Evolutionary conservation across 2,888 invertebrate species (phyloP).

Genomic region (Diplazon laetatorius): DNA sequence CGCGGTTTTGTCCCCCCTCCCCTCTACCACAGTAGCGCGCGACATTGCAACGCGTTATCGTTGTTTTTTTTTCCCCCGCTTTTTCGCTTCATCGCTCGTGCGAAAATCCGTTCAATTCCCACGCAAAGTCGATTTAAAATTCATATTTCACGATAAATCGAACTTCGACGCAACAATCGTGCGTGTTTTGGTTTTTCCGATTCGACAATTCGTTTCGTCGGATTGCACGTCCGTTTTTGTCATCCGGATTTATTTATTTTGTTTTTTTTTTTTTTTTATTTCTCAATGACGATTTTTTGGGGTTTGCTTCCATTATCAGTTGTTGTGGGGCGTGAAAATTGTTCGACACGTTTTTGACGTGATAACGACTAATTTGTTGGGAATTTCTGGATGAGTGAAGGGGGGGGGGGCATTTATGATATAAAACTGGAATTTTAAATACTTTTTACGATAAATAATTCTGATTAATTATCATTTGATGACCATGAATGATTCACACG

Average conservation of each 20-base stretch:
- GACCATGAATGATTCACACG: too few relatives aligned
- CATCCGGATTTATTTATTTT: not conserved
- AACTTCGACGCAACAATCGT: not conserved
- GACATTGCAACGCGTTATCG: not conserved
- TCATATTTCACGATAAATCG: conserved; percentile 58
- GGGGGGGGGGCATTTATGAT: too few relatives aligned
- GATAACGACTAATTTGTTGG: too few relatives aligned
- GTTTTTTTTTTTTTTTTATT: too few relatives aligned
- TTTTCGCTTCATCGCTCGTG: conserved; percentile 7
- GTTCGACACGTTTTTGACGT: not conserved
- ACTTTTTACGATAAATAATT: too few relatives aligned
- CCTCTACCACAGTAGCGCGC: too few relatives aligned
- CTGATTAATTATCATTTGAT: too few relatives aligned
- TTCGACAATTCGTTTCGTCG: conserved; percentile 36
- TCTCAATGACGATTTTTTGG: not conserved
- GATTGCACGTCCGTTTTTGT: conserved; percentile 8
- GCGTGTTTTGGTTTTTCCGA: conserved; percentile 19
- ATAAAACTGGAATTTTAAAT: too few relatives aligned
- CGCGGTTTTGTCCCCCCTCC: not conserved
- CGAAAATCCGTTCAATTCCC: not conserved
- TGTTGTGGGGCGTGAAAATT: too few relatives aligned
- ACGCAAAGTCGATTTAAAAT: conserved; percentile 49
- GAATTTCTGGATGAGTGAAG: too few relatives aligned
- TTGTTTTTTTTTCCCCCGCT: too few relatives aligned
- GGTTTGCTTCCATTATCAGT: too few relatives aligned